Evolutionary conservation across 2,888 invertebrate genomes (phyloP).

Genomic region (Ormyrus rosae): DNA sequence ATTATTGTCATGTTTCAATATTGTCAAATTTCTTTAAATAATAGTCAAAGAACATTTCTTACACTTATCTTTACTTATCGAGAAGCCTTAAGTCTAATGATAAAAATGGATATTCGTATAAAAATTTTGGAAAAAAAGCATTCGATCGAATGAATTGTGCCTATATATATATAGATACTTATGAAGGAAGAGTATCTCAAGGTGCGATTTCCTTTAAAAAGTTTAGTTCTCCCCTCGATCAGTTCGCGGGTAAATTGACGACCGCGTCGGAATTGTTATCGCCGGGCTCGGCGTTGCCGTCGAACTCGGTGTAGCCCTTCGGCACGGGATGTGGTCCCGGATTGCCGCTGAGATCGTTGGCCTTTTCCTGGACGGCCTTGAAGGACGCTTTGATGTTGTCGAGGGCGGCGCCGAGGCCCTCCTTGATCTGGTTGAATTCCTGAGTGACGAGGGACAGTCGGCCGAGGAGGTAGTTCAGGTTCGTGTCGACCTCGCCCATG

Average conservation of each 20-base stretch:
- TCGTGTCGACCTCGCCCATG: slow-evolving; percentile 87
- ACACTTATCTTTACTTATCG: no score
- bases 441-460: slow-evolving; percentile 87
- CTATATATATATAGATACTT: no score
- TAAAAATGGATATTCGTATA: no score
- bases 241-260: background rate
- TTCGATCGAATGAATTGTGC: no score
- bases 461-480: slow-evolving; percentile 89
- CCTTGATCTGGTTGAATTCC: slow-evolving; percentile 89
- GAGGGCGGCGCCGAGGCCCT: slow-evolving; percentile 84
- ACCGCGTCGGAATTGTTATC: background rate
- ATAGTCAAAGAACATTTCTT: no score
- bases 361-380: slow-evolving; percentile 79
- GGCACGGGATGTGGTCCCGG: slow-evolving; percentile 76
- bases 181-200: no score
- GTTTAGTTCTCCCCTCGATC: background rate
- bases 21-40: no score
- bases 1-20: background rate
- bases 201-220: no score
- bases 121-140: no score
- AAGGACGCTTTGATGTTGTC: slow-evolving; percentile 84
- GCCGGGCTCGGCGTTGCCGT: slow-evolving; percentile 56
- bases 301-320: slow-evolving; percentile 69
- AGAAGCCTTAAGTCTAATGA: no score
- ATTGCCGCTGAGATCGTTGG: slow-evolving; percentile 69